Percentiles rank a stretch among this genome's conserved stretches.
Evolutionary conservation across 2,797 vertebrate species (phyloP).

Genomic region (Percopsis omiscomaycus): DNA sequence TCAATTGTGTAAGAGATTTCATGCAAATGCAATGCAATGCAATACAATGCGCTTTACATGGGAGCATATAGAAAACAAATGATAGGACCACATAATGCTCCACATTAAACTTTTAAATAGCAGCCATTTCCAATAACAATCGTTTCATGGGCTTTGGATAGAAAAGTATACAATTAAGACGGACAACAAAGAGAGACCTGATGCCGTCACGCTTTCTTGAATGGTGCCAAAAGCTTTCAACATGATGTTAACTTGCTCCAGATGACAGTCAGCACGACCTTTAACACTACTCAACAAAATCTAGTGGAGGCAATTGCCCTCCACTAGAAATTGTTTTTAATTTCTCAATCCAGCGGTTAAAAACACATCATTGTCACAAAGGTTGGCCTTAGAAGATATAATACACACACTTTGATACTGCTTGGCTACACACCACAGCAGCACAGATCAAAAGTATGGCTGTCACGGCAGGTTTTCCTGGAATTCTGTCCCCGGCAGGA

Average conservation of each 20-base stretch:
- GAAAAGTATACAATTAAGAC: background rate
- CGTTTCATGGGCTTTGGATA: too few relatives aligned
- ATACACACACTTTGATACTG: conserved; percentile 44
- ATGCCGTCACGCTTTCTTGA: conserved; percentile 29
- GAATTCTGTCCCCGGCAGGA: conserved; percentile 33
- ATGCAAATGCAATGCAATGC: too few relatives aligned
- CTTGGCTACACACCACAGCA: conserved; percentile 34
- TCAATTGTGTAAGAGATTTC: too few relatives aligned
- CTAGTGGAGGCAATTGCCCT: conserved; percentile 24
- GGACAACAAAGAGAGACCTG: conserved; percentile 1
- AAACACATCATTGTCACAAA: conserved; percentile 32
- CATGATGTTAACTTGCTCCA: conserved; percentile 63
- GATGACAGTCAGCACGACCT: conserved; percentile 62
- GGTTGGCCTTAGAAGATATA: conserved; percentile 26
- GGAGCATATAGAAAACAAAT: background rate
- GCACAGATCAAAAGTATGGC: conserved; percentile 47
- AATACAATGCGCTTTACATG: background rate
- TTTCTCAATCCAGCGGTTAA: conserved; percentile 13
- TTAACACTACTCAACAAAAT: conserved; percentile 33
- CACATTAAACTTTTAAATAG: too few relatives aligned
- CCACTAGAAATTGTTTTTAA: conserved; percentile 29
- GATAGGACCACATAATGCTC: too few relatives aligned
- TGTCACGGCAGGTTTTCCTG: conserved; percentile 46
- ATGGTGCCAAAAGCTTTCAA: conserved; percentile 37
- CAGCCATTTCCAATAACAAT: too few relatives aligned